Evolutionary conservation across 1,140 invertebrate genomes (phyloP), one percentile per base, ranked within the genome.

Genomic region (Lysiphlebus fabarum): DNA sequence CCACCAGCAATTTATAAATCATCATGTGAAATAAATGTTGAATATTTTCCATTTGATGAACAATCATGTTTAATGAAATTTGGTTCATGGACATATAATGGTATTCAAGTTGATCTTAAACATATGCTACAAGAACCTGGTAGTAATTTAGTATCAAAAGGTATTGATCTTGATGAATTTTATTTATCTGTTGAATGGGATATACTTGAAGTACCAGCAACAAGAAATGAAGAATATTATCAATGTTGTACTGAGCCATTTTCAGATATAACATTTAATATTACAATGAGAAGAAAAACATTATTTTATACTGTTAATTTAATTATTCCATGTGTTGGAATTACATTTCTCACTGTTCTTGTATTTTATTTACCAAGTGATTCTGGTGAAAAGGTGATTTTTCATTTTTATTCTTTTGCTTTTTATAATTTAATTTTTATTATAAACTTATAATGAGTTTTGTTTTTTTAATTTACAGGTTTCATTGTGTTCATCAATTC

Each of bases 1-100:
- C 97, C 97, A 0, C 97, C 97, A 1, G 96, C 96, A 0, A 98
- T 99, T 78, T 99, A 98, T 81, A 99, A 98, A 78, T 96, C 93
- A 33, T 98, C 93, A 0, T 99, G 96, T 70, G 90, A 95, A 76
- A 96, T 96, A 63, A 91, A 93, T 71, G 90, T 99, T 0, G 91
- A 98, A 74, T 99, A 95, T 79, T 99, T 96, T 72, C 93, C 93
- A 1, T 96, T 95, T 70, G 93, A 96, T 72, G 90, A 93, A 67
- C 94, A 96, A 77, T 92, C 88, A 53, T 97, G 95, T 73, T 86
- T 90, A 63, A 94, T 98, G 90, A 95, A 95, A 78, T 98, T 98
- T 69, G 94, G 95, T 8, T 96, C 93, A 0, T 98, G 95, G 95
- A 96, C 94, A 9, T 95, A 90, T 76, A 92, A 93, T 74, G 92